Evolutionary conservation across 2,888 invertebrate species (phyloP), one percentile per base, ranked within the genome.

Genomic region (Trachelus tabidus): DNA sequence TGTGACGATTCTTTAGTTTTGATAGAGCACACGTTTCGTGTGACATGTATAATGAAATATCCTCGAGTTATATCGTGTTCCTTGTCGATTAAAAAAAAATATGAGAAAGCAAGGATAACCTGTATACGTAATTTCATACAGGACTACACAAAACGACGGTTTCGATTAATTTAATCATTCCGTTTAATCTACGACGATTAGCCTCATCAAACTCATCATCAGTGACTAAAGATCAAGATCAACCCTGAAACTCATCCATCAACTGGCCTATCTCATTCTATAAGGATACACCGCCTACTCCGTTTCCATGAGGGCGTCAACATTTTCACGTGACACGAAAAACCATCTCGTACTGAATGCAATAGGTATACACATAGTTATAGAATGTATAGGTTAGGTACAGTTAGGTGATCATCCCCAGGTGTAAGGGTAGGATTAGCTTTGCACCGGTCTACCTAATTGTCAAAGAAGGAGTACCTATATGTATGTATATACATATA

Each of bases 391-490:
- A 56, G 56, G 56, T 56, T 56, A 56, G 56, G 56, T 56, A 15
- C 56, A 56, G 56, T 56, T 56, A 23, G 56, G 56, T 9, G 56
- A 56, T 56, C 56, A 56, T 56, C 56, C 56, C 56, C 56, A 56
- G 23, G 23, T 56, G 56, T 56, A 56, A 56, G 56, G 56, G 56
- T 56, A 23, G 56, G 23, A 56, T 56, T 56, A 56, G 56, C 56
- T 56, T 23, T 56, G 56, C 23, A 23, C 9, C 56, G 56, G 23
- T 23, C 56, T 23, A 56, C 83, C 84, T 83, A 84, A 85, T 84
- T 84, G 82, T 56, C 56, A 56, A 56, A 56, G 56, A 56, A 56
- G 23, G 9, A 78, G 40, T 35, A 34, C 6, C 73, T 69, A 71
- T 73, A 76, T 35, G 35, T 35, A 35, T 35, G 3, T 34, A 11